Conservation (phyloP, 2,888 invertebrate genomes). For the Polyommatus icarus region DNA sequence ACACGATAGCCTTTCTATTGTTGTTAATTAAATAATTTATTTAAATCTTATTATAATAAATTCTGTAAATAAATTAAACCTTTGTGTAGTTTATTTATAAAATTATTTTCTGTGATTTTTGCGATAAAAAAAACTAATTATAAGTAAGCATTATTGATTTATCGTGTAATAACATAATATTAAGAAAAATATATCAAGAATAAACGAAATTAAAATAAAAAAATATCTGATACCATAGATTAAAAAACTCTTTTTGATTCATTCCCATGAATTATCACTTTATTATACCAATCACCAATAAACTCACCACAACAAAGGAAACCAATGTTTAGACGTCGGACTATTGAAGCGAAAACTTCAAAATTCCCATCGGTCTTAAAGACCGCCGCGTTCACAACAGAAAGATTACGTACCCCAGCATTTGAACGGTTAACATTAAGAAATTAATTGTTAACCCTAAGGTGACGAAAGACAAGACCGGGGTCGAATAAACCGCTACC, state of each 20-base stretch:
- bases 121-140: too few relatives aligned
- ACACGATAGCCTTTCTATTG: too few relatives aligned
- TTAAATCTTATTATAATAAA: too few relatives aligned
- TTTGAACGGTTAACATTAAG: slow-evolving; percentile 62
- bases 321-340: slow-evolving; percentile 62
- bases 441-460: slow-evolving; percentile 52
- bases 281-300: slow-evolving; percentile 47
- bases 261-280: slow-evolving; percentile 40
- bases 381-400: slow-evolving; percentile 46
- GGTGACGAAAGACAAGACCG: slow-evolving; percentile 58
- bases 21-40: neutral
- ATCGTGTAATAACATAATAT: too few relatives aligned
- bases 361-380: slow-evolving; percentile 64
- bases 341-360: slow-evolving; percentile 65
- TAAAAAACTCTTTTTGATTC: slow-evolving; percentile 32
- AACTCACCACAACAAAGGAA: slow-evolving; percentile 56
- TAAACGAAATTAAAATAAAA: neutral
- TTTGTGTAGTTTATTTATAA: too few relatives aligned
- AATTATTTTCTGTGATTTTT: too few relatives aligned
- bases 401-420: slow-evolving; percentile 50
- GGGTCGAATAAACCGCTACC: slow-evolving; percentile 50
- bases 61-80: too few relatives aligned
- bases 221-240: neutral
- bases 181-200: neutral
- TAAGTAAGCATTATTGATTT: too few relatives aligned